Base-by-base conservation (phyloP, 2,113 vertebrate genomes). In the Tauraco erythrolophus region DNA sequence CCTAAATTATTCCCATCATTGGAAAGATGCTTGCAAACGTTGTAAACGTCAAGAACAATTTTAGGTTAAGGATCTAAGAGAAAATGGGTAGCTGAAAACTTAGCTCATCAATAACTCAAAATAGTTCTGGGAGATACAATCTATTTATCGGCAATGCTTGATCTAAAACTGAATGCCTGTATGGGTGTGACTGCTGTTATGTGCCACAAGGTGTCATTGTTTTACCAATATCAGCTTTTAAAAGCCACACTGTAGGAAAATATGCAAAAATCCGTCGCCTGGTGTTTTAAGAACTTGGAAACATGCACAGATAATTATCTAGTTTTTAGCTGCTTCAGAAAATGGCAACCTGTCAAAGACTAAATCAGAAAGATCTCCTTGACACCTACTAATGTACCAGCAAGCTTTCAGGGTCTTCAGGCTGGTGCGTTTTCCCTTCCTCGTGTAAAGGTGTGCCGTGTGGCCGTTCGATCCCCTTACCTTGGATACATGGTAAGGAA, bases 141-240 rank as follows among this genome's bases (percentile, higher is more conserved):
- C 68, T 77, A 3, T 60, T 68, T 64, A 31, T 41, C 64, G 19
- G 58, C 2, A 6, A 37, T 19, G 21, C 37, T 69, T 92, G 61
- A 19, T 18, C 43, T 30, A 28, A 43, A 86, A 15, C 30, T 35
- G 35, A 3, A 13, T 12, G 68, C 27, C 45, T 64, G 24, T 19
- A 17, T 30, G 35, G 9, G 25, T 77, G 92, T 62, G 83, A 57
- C 83, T 96, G 45, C 93, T 57, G 31, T 7, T 18, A 57, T 14
- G 14, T 28, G 76, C 97, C 98, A 98, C 98, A 94, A 98, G 98
- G 96, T 98, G 98, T 97, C 98, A 96, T n/a, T 97, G 83, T 98
- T 95, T 96, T 60, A 97, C 97, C 96, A 97, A 19, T 1, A 68
- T 96, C 95, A 61, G 53, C 60, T n/a, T 69, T 80, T 41, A 64